Base-by-base conservation (phyloP, 2,888 invertebrate genomes). In the Ectemnius lituratus region DNA sequence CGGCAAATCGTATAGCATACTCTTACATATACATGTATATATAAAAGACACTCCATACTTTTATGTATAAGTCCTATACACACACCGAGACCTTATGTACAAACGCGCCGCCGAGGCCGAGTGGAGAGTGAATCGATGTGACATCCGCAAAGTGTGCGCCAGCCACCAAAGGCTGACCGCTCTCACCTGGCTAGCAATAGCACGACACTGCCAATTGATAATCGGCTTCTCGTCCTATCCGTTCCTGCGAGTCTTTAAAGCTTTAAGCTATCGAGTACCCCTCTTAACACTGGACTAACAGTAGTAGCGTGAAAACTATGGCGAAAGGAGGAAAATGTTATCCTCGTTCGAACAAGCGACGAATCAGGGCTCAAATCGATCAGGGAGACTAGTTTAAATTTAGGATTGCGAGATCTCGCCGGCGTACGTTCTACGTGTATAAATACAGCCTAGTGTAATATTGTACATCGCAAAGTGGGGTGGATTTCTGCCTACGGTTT, bases 401-500 rank as follows among this genome's bases (percentile, higher is more conserved):
- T 52, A 16, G 52, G 52, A 16, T 37, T 11, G 37, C 37, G 37
- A 37, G 37, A 37, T 37, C 37, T 37, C 37, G 37, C 37, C 37
- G 11, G 37, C 37, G 8, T 37, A 37, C 37, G 23, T 11, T 11
- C 37, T 37, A 37, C 37, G 37, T 37, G 37, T 37, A 37, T 37
- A 37, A 37, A 37, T 37, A 37, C 37, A 11, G 37, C 37, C 37
- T 37, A 37, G 37, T 37, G 37, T 37, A 8, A 57, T 70, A 70
- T 61, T 57, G 16, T 65, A 61, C 70, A 61, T 65, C 65, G 62
- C 66, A 62, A 37, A 62, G 60, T 61, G 46, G 14, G 11, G 56
- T 65, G 62, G 66, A 62, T 56, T 13, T 56, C 28, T 61, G 28
- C 23, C 62, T 62, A 58, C 2, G 14, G 8, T 8, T 47, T 56